These are phyloP conservation scores for Trematomus loennbergii DNA, from an alignment of 2,113 vertebrate species.

Conservation along the genomic window DNA sequence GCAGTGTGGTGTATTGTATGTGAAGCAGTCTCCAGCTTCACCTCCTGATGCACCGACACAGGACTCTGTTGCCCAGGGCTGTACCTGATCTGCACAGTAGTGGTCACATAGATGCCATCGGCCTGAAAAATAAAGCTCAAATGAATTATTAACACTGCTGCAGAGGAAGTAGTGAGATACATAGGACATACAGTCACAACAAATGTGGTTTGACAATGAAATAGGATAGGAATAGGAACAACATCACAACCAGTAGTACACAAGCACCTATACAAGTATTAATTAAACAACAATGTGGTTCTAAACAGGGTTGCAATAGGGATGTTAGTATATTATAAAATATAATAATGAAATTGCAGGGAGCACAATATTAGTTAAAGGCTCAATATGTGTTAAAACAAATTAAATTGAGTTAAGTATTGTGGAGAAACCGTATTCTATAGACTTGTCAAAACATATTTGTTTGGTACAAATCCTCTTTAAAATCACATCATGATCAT, in stretches of 20 bases:
- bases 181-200: conserved; percentile 44
- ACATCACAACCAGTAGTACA: neutral
- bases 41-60: conserved; percentile 34
- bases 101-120: conserved; percentile 54
- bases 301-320: neutral
- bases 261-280: neutral
- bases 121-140: conserved; percentile 43
- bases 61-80: conserved; percentile 49
- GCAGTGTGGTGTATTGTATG: conserved; percentile 3
- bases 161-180: conserved; percentile 16
- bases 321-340: no score
- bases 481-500: no score
- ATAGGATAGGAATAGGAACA: neutral
- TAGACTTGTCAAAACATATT: no score
- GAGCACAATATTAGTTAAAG: no score
- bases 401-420: no score
- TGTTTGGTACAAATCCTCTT: no score
- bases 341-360: no score
- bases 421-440: no score
- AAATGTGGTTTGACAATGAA: conserved; percentile 23
- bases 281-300: neutral
- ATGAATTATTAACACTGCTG: conserved; percentile 72
- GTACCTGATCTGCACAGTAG: conserved; percentile 55
- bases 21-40: conserved; percentile 21
- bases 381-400: no score